Percentiles rank a stretch among this genome's conserved stretches.
phyloP scores from a whole-genome alignment of 2,888 invertebrate genomes.

The Drosophila maculinotata region DNA sequence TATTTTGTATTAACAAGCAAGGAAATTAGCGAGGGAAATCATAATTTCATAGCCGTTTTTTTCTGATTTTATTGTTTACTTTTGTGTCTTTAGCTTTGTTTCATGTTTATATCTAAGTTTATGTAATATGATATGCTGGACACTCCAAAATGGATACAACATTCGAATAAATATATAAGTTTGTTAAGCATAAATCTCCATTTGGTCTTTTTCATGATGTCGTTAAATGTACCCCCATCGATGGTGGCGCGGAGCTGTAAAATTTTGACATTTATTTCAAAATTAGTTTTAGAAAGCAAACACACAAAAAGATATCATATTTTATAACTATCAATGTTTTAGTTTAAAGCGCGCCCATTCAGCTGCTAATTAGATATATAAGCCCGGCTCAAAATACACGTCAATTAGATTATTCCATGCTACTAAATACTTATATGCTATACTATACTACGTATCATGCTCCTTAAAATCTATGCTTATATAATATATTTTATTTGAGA shows the following conservation, averaged over 20 bases:
- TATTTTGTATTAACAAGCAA: conserved; percentile 77
- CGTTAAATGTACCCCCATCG: conserved; percentile 73
- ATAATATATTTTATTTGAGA: conserved; percentile 38
- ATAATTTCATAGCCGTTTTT: conserved; percentile 75
- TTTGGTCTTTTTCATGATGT: conserved; percentile 54
- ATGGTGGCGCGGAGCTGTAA: conserved; percentile 45
- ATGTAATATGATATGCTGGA: conserved; percentile 51
- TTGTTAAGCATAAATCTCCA: conserved; percentile 59
- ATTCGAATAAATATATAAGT: conserved; percentile 26
- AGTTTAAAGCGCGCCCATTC: conserved; percentile 60
- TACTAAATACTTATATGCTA: not conserved
- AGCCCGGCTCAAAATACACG: conserved; percentile 40
- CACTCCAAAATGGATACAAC: conserved; percentile 45
- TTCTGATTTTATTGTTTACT: conserved; percentile 56
- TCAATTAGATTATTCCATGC: conserved; percentile 32
- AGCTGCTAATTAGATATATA: conserved; percentile 76
- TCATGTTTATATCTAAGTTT: conserved; percentile 45
- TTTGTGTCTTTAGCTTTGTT: conserved; percentile 46
- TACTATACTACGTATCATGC: conserved; percentile 19
- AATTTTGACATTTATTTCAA: conserved; percentile 75
- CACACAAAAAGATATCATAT: conserved; percentile 70
- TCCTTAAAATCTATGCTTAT: conserved; percentile 14
- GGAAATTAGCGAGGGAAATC: conserved; percentile 77
- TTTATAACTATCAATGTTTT: conserved; percentile 51
- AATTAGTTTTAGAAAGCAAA: conserved; percentile 72